phyloP scores from a whole-genome alignment of 2,797 vertebrate species.

The Myoxocephalus aenaeus region DNA sequence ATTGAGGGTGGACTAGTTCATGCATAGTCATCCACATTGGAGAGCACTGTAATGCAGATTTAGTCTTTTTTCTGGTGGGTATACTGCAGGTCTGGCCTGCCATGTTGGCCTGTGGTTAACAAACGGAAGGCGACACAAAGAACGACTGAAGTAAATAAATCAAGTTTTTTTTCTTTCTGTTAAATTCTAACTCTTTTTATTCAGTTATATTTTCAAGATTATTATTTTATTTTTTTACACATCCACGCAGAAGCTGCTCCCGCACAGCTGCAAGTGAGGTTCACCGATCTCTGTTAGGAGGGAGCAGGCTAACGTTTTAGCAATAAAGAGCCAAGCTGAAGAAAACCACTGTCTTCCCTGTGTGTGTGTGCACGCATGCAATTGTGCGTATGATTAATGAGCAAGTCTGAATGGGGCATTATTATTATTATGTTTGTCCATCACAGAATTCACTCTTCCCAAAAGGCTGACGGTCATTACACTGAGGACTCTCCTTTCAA shows the following conservation, averaged over 20 bases:
- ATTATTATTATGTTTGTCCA: constrained; percentile 45
- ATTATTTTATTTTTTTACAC: constrained; percentile 13
- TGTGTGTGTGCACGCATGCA: constrained; percentile 40
- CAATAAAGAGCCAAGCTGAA: constrained; percentile 82
- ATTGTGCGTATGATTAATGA: constrained; percentile 36
- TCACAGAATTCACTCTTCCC: constrained; percentile 49
- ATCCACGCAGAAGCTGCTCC: constrained; percentile 56
- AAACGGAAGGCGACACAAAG: neutral
- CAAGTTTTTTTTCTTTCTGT: neutral
- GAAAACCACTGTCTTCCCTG: constrained; percentile 73
- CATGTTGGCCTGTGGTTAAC: constrained; percentile 12
- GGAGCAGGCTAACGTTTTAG: constrained; percentile 76
- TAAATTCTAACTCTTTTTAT: neutral
- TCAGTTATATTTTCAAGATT: constrained; percentile 13
- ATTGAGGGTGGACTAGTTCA: constrained; percentile 17
- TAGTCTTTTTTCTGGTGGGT: constrained; percentile 15
- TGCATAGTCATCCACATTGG: constrained; percentile 23
- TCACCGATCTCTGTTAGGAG: constrained; percentile 59
- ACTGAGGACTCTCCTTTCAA: constrained; percentile 71
- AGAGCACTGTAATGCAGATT: constrained; percentile 25
- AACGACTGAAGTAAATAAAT: constrained; percentile 2
- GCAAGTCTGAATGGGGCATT: constrained; percentile 51
- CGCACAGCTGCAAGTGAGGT: constrained; percentile 56
- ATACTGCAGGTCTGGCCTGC: neutral
- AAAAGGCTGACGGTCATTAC: constrained; percentile 59